phyloP scores from a whole-genome alignment of 2,797 vertebrate genomes.

The Tenualosa thibaudeaui region DNA sequence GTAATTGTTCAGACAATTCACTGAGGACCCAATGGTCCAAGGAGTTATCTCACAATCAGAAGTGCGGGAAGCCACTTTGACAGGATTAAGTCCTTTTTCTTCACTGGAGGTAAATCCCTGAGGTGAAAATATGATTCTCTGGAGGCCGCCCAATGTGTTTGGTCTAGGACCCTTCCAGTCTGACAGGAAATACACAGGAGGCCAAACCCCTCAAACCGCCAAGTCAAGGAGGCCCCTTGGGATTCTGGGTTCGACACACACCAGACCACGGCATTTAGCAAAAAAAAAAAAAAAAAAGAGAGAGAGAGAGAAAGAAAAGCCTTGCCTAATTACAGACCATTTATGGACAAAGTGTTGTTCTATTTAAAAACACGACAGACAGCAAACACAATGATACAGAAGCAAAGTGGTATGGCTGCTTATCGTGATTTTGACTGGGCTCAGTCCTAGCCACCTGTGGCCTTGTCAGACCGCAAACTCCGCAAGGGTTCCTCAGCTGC shows the following conservation, averaged over 20 bases:
- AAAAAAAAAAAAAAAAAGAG: background rate
- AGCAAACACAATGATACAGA: conserved; percentile 9
- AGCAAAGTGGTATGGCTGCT: background rate
- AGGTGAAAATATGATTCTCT: conserved; percentile 27
- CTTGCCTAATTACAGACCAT: conserved; percentile 21
- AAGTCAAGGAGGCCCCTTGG: background rate
- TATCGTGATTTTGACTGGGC: conserved; percentile 5
- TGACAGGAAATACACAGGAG: conserved; percentile 25
- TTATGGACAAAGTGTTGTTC: conserved; percentile 21
- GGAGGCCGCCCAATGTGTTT: background rate
- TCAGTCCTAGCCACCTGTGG: conserved; percentile 11
- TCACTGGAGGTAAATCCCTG: background rate
- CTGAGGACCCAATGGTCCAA: background rate
- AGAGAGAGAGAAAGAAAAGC: background rate
- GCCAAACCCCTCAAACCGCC: background rate
- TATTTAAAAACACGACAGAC: background rate
- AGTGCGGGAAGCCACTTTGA: background rate
- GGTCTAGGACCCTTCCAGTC: conserved; percentile 31
- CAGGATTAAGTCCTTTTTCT: background rate
- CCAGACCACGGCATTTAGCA: conserved; percentile 22
- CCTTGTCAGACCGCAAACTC: background rate
- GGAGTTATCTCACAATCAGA: background rate
- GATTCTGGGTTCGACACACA: background rate
- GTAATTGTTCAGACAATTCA: conserved; percentile 6
- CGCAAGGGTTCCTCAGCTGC: background rate